phyloP scores from a whole-genome alignment of 1,140 invertebrate genomes.

The Drosophila cardini region DNA sequence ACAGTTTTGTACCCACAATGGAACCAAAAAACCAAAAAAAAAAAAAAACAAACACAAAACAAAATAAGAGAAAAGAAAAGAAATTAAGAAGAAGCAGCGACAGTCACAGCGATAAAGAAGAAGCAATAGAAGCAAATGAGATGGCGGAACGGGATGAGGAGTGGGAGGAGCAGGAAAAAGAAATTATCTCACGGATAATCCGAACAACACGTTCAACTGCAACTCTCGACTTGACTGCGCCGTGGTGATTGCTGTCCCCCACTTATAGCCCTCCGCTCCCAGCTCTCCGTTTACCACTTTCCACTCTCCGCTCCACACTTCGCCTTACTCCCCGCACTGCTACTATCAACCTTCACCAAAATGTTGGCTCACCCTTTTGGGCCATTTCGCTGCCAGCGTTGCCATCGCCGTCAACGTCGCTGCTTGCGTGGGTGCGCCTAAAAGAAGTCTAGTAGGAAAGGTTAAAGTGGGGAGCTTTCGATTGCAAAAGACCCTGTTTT shows the following conservation, averaged over 20 bases:
- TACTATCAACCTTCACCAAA: constrained; percentile 45
- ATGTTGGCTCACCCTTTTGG: constrained; percentile 74
- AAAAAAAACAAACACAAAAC: not conserved
- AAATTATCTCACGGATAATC: constrained; percentile 83
- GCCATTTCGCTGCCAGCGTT: constrained; percentile 43
- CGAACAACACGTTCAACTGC: constrained; percentile 77
- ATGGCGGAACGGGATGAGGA: not conserved
- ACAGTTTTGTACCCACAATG: constrained; percentile 67
- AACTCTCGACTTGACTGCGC: constrained; percentile 25
- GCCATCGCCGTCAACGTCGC: constrained; percentile 21
- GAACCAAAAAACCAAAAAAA: constrained; percentile 19
- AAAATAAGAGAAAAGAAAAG: constrained; percentile 13
- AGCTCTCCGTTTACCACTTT: not conserved
- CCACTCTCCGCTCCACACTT: not conserved
- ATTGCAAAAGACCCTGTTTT: no score
- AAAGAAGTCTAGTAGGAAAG: constrained; percentile 3
- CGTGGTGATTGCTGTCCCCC: constrained; percentile 8
- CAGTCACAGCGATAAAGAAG: not conserved
- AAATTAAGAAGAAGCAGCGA: constrained; percentile 3
- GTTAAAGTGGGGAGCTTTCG: no score
- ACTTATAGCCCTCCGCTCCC: not conserved
- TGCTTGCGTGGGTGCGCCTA: constrained; percentile 68
- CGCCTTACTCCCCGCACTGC: not conserved
- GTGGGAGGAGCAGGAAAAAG: constrained; percentile 43
- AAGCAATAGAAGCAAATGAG: constrained; percentile 1